Conservation (phyloP, 2,888 invertebrate species). For the Quadroppia sp. region DNA sequence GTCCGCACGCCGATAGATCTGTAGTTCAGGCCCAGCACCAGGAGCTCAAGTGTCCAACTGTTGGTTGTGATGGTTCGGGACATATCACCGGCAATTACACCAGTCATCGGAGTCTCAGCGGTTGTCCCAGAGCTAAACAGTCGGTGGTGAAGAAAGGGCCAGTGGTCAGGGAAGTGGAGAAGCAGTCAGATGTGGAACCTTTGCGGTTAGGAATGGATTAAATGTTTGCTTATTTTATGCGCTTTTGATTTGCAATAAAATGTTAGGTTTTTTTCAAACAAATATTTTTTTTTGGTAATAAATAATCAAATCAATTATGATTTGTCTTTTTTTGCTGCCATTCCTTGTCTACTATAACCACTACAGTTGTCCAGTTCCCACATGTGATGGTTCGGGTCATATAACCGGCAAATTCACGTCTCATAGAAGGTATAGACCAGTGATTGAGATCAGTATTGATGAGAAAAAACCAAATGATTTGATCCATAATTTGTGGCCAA, state of each 20-base stretch:
- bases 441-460: slow-evolving; percentile 39
- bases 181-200: slow-evolving; percentile 51
- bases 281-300: neutral
- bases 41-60: slow-evolving; percentile 50
- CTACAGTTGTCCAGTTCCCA: slow-evolving; percentile 24
- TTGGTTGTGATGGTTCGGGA: slow-evolving; percentile 65
- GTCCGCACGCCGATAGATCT: slow-evolving; percentile 54
- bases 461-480: too few relatives aligned
- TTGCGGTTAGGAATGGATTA: slow-evolving; percentile 43
- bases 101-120: slow-evolving; percentile 65
- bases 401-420: slow-evolving; percentile 49
- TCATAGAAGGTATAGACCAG: slow-evolving; percentile 49
- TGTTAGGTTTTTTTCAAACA: too few relatives aligned
- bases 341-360: neutral
- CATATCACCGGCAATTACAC: slow-evolving; percentile 76
- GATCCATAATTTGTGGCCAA: too few relatives aligned
- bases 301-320: neutral
- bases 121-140: slow-evolving; percentile 48
- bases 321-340: neutral
- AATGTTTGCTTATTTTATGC: neutral
- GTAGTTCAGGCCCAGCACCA: slow-evolving; percentile 54
- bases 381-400: slow-evolving; percentile 49
- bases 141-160: neutral
- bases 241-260: neutral
- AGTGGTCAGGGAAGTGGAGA: slow-evolving; percentile 51